Evolutionary conservation across 2,888 invertebrate species (phyloP), one percentile per base, ranked within the genome.

Genomic region (Macrosiphum euphorbiae): DNA sequence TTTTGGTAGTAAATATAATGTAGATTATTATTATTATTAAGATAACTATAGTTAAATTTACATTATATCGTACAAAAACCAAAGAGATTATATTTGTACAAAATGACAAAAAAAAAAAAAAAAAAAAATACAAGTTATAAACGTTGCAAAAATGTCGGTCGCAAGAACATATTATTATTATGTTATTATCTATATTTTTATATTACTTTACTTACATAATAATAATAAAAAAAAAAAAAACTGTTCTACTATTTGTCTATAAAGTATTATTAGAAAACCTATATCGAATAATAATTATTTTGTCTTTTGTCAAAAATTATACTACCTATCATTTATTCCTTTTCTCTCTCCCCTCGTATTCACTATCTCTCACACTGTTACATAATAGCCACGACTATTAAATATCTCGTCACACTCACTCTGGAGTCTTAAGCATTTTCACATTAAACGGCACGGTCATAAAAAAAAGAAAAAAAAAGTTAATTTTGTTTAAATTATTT

Each of bases 61-160:
- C 93, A 93, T 93, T 90, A 58, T 90, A 90, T 93, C 16, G 89
- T 93, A 93, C 93, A 93, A 89, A 89, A 89, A 92, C 92, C 92
- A 92, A 92, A 92, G 26, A 88, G 55, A 93, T 47, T 88, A 55
- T 92, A 67, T 92, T 93, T 93, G 55, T 90, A 93, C 50, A 90
- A 86, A 85, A 93, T 85, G 35, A 58, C 47, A 28, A 85, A 85
- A 78, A 78, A 90, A 84, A 67, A 92, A 86, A 58, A 3, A 44
- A 44, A 58, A 78, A 85, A 55, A 91, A 91, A 86, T n/a, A 88
- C 26, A 90, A 61, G 58, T 89, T 85, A 85, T 50, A 87, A 92
- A 92, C 92, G 50, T 92, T 61, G 47, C 16, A 52, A 92, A 84
- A 41, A 84, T 92, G 87, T 92, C 87, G 50, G 87, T 67, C 67